Percentiles rank a stretch among this genome's conserved stretches.
phyloP scores from a whole-genome alignment of 2,888 invertebrate genomes.

The Erpobdella octoculata region DNA sequence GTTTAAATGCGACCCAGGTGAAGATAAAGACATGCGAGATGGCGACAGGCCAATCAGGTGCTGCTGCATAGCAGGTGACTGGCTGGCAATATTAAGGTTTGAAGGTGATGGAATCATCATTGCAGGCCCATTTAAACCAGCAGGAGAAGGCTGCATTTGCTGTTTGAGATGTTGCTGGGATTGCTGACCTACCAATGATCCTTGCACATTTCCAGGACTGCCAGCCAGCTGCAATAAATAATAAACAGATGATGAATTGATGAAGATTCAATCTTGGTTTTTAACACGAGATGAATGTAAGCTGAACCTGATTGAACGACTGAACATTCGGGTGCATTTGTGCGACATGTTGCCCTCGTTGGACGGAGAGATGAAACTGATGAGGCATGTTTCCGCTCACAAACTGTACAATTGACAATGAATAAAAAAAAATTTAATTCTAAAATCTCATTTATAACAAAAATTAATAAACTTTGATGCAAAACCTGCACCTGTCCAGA shows the following conservation, averaged over 20 bases:
- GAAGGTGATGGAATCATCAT: conserved; percentile 24
- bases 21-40: conserved; percentile 7
- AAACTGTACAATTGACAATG: not conserved
- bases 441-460: not conserved
- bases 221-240: conserved; percentile 9
- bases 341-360: not conserved
- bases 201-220: conserved; percentile 13
- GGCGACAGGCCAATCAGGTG: conserved; percentile 19
- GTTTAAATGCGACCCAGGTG: conserved; percentile 10
- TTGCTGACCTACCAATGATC: not conserved
- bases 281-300: not conserved
- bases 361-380: conserved; percentile 1
- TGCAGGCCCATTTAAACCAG: not conserved
- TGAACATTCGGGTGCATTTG: too few species aligned
- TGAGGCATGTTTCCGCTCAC: not conserved
- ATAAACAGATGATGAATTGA: not conserved
- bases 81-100: not conserved
- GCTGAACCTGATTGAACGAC: not conserved
- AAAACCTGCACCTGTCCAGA: not conserved
- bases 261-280: not conserved
- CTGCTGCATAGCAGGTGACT: conserved; percentile 9
- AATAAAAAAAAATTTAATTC: not conserved
- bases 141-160: conserved; percentile 19
- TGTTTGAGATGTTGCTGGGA: conserved; percentile 9
- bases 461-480: not conserved